Evolutionary conservation across 2,888 invertebrate genomes (phyloP), one percentile per base, ranked within the genome.

Genomic region (Pyrrhia umbra): DNA sequence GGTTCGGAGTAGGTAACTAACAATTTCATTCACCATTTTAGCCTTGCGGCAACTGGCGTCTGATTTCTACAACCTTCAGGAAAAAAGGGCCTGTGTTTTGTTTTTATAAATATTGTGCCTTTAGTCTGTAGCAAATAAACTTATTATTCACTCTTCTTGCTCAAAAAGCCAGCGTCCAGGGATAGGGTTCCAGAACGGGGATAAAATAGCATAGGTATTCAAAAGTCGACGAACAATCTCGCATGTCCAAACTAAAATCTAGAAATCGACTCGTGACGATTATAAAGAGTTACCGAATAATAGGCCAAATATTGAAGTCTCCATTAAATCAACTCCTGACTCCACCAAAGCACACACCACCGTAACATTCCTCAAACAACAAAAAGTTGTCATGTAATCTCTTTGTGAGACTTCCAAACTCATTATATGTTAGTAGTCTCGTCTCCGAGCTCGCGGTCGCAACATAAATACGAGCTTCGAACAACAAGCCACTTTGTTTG

Each of bases 361-460:
- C 25, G 47, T 47, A 30, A 45, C 23, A 55, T 42, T 45, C 45
- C 54, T 64, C 66, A 61, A 51, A 49, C 66, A 72, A 78, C 77
- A 75, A 77, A 82, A 84, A 81, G 77, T 80, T 79, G 43, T 68
- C 73, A 51, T 66, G 65, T 83, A 83, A 86, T 83, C 81, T 80
- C 70, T 79, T 80, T 83, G 81, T 75, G 71, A 70, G 81, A 83
- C 81, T 80, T 75, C 72, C 75, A 68, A 88, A 88, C 90, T 89
- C 88, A 88, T 89, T 89, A 89, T 80, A 73, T 69, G 79, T 71
- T 77, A 72, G 64, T 77, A 80, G 83, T 75, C 79, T 76, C 65
- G 74, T 59, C 68, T 74, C 50, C 30, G 30, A 37, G 74, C 60
- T 55, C 68, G 81, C 79, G 79, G 80, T 80, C 71, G 64, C 66